phyloP scores from a whole-genome alignment of 1,140 invertebrate genomes.

The Halyomorpha halys region DNA sequence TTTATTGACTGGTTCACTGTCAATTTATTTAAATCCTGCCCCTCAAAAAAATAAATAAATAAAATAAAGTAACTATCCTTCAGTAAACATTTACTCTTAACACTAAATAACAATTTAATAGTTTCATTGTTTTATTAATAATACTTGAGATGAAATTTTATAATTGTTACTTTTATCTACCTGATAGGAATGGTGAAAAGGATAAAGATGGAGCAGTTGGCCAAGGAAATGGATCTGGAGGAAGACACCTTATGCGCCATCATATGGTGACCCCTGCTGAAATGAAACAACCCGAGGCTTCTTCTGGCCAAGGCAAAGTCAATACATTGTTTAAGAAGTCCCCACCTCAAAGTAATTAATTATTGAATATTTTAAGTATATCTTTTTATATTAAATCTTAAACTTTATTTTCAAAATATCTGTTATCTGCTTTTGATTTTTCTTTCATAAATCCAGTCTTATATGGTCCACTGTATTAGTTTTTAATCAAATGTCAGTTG shows the following conservation, averaged over 20 bases:
- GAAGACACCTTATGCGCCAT: background rate
- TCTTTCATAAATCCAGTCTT: too few relatives aligned
- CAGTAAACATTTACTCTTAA: too few relatives aligned
- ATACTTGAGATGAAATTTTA: background rate
- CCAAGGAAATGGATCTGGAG: constrained; percentile 9
- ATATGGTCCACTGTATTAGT: too few relatives aligned
- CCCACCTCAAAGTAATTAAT: background rate
- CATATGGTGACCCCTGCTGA: constrained; percentile 2
- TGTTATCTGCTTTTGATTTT: too few relatives aligned
- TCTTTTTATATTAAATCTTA: too few relatives aligned
- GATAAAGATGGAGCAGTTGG: background rate
- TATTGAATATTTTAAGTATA: too few relatives aligned
- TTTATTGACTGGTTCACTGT: too few relatives aligned
- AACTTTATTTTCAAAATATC: too few relatives aligned
- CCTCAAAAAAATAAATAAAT: too few relatives aligned
- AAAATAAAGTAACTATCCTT: too few relatives aligned
- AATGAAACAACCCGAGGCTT: background rate
- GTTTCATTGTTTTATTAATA: background rate
- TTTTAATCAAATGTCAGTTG: too few relatives aligned
- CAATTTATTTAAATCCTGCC: too few relatives aligned
- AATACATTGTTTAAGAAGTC: constrained; percentile 4
- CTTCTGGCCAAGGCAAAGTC: background rate
- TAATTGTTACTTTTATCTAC: background rate
- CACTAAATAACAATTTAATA: background rate
- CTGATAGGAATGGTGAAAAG: constrained; percentile 6